Conservation (phyloP, 2,888 invertebrate genomes). For the Meta bourneti region DNA sequence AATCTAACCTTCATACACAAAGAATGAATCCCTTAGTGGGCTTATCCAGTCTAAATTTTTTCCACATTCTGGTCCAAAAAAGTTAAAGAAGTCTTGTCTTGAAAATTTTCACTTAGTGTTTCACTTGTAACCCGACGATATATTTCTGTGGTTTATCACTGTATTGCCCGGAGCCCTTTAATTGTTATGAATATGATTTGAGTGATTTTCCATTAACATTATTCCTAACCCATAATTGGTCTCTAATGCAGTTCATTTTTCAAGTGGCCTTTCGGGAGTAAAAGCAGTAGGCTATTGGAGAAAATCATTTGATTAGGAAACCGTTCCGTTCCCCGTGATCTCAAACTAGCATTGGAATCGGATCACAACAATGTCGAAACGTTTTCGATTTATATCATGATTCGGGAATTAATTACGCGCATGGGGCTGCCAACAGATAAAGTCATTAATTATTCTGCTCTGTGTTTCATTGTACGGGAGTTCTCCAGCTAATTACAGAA, state of each 20-base stretch:
- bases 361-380: constrained; percentile 26
- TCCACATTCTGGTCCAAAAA: no score
- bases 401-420: constrained; percentile 49
- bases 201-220: not conserved
- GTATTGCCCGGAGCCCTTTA: no score
- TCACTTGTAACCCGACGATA: no score
- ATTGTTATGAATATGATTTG: no score
- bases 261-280: not conserved
- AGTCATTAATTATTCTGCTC: constrained; percentile 36
- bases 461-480: not conserved
- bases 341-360: constrained; percentile 2
- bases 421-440: constrained; percentile 15
- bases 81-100: no score
- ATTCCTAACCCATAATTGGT: not conserved
- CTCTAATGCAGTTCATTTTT: not conserved
- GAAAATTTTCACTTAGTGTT: no score
- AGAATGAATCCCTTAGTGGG: no score
- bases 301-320: not conserved
- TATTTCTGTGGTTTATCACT: no score
- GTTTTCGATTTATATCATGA: constrained; percentile 25
- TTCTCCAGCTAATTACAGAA: not conserved
- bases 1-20: no score
- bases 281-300: not conserved
- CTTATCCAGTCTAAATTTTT: no score
- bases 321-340: no score